Conservation (phyloP, 1,140 invertebrate genomes). For the Tetraneura akinire region DNA sequence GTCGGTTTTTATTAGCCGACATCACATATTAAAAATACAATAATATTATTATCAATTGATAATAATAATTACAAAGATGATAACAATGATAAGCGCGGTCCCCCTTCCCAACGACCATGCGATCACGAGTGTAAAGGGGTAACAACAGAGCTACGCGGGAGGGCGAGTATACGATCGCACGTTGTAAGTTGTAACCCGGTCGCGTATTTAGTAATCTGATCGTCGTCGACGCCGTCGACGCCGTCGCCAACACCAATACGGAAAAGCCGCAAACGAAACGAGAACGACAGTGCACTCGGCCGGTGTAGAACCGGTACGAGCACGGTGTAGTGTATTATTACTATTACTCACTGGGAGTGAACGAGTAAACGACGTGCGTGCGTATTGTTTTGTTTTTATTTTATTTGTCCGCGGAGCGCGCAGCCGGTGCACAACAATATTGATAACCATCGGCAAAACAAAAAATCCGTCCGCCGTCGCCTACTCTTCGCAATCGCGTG, state of each 20-base stretch:
- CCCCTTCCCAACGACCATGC: background rate
- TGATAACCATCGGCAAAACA: slow-evolving; percentile 49
- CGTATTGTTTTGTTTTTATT: slow-evolving; percentile 40
- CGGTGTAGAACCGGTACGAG: background rate
- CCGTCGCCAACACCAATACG: slow-evolving; percentile 33
- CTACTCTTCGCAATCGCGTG: too few relatives aligned
- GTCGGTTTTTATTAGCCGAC: slow-evolving; percentile 26
- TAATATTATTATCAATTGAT: too few relatives aligned
- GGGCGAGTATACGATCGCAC: too few relatives aligned
- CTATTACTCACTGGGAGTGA: background rate
- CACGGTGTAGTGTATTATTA: slow-evolving; percentile 38
- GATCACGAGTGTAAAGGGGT: background rate
- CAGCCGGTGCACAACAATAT: slow-evolving; percentile 9
- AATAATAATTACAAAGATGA: too few relatives aligned
- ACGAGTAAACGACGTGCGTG: slow-evolving; percentile 40
- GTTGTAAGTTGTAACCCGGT: slow-evolving; percentile 27
- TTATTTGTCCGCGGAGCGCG: slow-evolving; percentile 15
- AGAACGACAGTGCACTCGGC: slow-evolving; percentile 49
- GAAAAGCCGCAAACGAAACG: slow-evolving; percentile 43
- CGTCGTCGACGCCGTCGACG: background rate
- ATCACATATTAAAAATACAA: background rate
- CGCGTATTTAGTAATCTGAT: slow-evolving; percentile 6
- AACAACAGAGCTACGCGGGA: background rate
- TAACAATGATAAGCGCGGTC: background rate
- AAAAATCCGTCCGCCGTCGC: slow-evolving; percentile 18